These are phyloP conservation scores for Epinephelus moara DNA, from an alignment of 2,113 vertebrate species.

Conservation along the genomic window DNA sequence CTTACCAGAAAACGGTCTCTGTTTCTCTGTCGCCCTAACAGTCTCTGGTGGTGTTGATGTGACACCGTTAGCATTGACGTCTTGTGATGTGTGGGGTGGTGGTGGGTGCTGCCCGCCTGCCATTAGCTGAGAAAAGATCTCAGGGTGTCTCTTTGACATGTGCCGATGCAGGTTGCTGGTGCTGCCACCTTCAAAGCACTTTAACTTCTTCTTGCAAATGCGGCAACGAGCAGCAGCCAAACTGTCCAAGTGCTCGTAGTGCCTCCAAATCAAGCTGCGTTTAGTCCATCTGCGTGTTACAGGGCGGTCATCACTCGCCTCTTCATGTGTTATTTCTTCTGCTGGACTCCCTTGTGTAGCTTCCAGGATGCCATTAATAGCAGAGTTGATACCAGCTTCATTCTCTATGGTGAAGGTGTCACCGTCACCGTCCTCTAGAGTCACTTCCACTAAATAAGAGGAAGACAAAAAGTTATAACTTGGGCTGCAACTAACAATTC, in stretches of 20 bases:
- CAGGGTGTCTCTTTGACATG: conserved; percentile 78
- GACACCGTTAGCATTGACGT: background rate
- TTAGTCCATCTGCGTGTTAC: conserved; percentile 8
- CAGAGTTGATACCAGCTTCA: conserved; percentile 39
- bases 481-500: background rate
- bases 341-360: conserved; percentile 39
- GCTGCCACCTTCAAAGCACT: conserved; percentile 68
- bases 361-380: conserved; percentile 46
- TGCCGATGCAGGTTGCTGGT: conserved; percentile 80
- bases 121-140: conserved; percentile 50
- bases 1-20: conserved; percentile 47
- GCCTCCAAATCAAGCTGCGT: conserved; percentile 79
- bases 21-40: background rate
- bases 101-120: conserved; percentile 22
- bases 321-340: conserved; percentile 5
- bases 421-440: conserved; percentile 56
- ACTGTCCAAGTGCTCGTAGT: conserved; percentile 70
- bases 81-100: background rate
- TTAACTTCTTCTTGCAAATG: conserved; percentile 78
- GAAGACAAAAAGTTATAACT: conserved; percentile 1
- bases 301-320: background rate
- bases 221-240: conserved; percentile 68
- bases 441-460: conserved; percentile 58
- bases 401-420: conserved; percentile 22
- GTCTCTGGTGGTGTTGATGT: background rate